These are phyloP conservation scores for Neodiprion virginianus DNA, from an alignment of 1,140 invertebrate genomes.

Conservation along the genomic window DNA sequence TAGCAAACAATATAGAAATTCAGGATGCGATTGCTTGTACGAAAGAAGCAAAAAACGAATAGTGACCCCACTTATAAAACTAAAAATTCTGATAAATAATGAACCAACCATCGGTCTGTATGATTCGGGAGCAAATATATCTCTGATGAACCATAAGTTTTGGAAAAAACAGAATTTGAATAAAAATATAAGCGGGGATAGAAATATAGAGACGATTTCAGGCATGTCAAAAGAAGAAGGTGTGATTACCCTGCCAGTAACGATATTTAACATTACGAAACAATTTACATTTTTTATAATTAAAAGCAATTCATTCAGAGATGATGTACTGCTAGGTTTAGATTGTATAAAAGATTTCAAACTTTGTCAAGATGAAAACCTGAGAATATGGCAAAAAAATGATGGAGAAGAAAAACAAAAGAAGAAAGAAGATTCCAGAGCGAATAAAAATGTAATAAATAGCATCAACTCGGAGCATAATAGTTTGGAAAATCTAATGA, in stretches of 20 bases:
- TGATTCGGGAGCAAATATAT: slow-evolving; percentile 34
- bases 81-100: slow-evolving; percentile 26
- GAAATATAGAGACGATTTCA: slow-evolving; percentile 16
- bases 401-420: background rate
- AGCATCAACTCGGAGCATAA: background rate
- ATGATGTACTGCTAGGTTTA: slow-evolving; percentile 29
- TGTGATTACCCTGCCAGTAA: slow-evolving; percentile 21
- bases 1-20: slow-evolving; percentile 28
- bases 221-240: slow-evolving; percentile 21
- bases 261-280: slow-evolving; percentile 24
- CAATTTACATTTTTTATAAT: slow-evolving; percentile 18
- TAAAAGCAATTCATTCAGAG: slow-evolving; percentile 23
- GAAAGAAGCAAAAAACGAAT: slow-evolving; percentile 31
- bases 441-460: slow-evolving; percentile 9
- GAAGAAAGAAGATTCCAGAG: background rate
- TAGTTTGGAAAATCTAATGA: slow-evolving; percentile 11
- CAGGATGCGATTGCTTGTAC: slow-evolving; percentile 16
- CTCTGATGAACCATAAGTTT: slow-evolving; percentile 19
- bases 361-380: slow-evolving; percentile 28
- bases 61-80: slow-evolving; percentile 29
- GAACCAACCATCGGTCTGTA: slow-evolving; percentile 22
- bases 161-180: background rate
- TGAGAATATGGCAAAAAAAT: slow-evolving; percentile 26
- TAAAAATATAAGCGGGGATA: background rate
- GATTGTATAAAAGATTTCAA: slow-evolving; percentile 31